Base-by-base conservation (phyloP, 1,140 invertebrate species). In the Odontomachus brunneus region DNA sequence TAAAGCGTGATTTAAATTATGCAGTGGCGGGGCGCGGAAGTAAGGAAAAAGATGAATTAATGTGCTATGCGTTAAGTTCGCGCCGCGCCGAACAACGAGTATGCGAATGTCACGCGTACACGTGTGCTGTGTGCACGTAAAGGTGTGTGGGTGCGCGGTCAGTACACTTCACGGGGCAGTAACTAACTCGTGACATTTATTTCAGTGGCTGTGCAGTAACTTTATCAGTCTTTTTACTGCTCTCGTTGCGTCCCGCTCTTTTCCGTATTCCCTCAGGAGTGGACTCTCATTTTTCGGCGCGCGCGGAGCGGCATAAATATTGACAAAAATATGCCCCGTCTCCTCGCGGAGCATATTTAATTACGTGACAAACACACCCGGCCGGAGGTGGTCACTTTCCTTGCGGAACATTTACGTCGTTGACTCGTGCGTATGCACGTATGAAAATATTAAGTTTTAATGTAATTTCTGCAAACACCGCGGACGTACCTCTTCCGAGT, bases 151-250 rank as follows among this genome's bases (percentile, higher is more conserved):
- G 33, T 29, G 17, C 33, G 82, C 38, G 76, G 69, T 44, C 38
- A 1, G 38, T 62, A 82, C 85, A 76, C 83, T 88, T 84, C 62
- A 66, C 82, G 75, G 33, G 66, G 72, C 87, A 82, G 87, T 88
- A 88, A 88, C 85, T 84, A 88, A 88, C 85, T 85, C 72, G 82
- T 82, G 87, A 88, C 87, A 88, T 88, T 88, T 88, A 88, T 88
- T 88, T 84, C 83, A 75, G 74, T 66, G 57, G 53, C 59, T 75
- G 69, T 84, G 81, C 57, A 81, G 33, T 82, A 76, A 81, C 76
- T 88, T 88, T 87, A 87, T 88, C 72, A 76, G 71, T 82, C 85
- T 78, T 87, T 84, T 88, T 88, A 88, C 72, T 72, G 57, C 55
- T 82, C 48, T 80, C 82, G 57, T 71, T 69, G 62, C 73, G 85